Evolutionary conservation across 2,113 vertebrate genomes (phyloP), one percentile per base, ranked within the genome.

Genomic region (Coreoperca whiteheadi): DNA sequence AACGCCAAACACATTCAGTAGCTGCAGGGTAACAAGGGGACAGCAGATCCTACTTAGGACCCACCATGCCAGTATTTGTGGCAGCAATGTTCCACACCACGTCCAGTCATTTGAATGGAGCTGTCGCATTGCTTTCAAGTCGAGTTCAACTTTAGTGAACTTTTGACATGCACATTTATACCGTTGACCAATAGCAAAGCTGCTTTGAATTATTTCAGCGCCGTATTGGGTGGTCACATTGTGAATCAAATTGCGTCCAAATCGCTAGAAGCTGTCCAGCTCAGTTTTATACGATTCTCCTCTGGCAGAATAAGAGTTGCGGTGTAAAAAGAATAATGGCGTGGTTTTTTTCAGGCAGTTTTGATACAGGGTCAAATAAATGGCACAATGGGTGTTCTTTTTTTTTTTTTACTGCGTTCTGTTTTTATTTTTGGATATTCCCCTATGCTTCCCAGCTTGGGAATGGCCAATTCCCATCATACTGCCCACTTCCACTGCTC

Each of bases 241-340:
- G 10, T 65, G n/a, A 57, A 23, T 54, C 61, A 66, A 32, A 39
- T 2, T 30, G 54, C 39, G 54, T 69, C 79, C 68, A 78, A 74
- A 77, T 48, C 20, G 67, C 73, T 23, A 53, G 34, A 25, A 28
- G 28, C 72, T 59, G 43, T 73, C 60, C 73, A 81, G 39, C 69
- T 64, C 50, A 10, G 69, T 79, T 82, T 86, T 59, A 82, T 78
- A 34, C n/a, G 79, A 69, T n/a, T 78, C 25, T 57, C 30, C 37
- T 70, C 56, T 73, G 46, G 54, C 79, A 68, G 63, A 60, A 39
- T 2, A 25, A 51, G 57, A 56, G 48, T 63, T 64, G n/a, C 43
- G 59, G 3, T 25, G 28, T 18, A 1, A 34, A 75, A 56, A 54
- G 4, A 83, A 21, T 15, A 14, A 46, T 53, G 21, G 32, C 43